Evolutionary conservation across 2,113 vertebrate genomes (phyloP), one percentile per base, ranked within the genome.

Genomic region (Catharus minimus): DNA sequence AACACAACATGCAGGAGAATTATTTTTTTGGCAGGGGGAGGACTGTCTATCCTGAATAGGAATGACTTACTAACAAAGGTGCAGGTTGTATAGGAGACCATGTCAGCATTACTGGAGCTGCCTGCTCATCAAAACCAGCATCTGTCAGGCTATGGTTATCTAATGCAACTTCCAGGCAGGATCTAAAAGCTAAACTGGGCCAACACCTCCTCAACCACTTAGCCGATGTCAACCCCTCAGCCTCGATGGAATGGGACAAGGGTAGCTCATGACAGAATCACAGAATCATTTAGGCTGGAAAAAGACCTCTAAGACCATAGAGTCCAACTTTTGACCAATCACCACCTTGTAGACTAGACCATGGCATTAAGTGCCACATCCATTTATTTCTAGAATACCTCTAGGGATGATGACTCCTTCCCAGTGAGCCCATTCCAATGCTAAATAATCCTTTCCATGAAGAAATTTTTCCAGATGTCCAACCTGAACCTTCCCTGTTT

Each of bases 351-450:
- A 32, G 28, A 22, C 8, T 11, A 50, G 33, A 66, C 13, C 11
- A 15, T 12, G n/a, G 28, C 10, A 39, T 66, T 39, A 52, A n/a
- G 16, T 15, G 16, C 6, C 28, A 33, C 0, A 0, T 46, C n/a
- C 9, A 9, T 28, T 44, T 12, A 10, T 60, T 46, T 39, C 20
- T 22, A 26, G 14, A 61, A 36, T 30, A 47, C 1, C 4, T 47
- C 24, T 20, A 38, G 28, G 13, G 11, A 41, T 53, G 6, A 44
- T 33, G 7, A 47, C 7, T 60, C 28, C 33, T 41, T 5, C 3
- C n/a, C 39, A 19, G 5, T 15, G n/a, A 38, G 13, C 9, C 16
- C 7, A 17, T 53, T 39, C 20, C 39, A 33, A 13, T 13, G 13
- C 11, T 53, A 46, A 33, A 30, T 23, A 46, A 33, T 17, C 23